phyloP scores from a whole-genome alignment of 2,797 vertebrate species.

The Darevskia nairensis region DNA sequence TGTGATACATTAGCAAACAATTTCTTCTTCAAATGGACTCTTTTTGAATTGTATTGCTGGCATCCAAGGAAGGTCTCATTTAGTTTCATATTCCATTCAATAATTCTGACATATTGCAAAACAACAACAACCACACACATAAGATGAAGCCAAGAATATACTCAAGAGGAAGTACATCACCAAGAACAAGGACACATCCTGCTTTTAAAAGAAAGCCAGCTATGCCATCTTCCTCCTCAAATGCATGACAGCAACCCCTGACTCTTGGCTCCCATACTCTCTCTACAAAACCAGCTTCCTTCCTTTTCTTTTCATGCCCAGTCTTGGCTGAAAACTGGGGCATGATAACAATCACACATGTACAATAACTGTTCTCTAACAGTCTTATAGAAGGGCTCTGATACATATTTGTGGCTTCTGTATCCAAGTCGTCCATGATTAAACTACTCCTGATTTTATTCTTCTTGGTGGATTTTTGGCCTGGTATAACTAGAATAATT shows the following conservation, averaged over 20 bases:
- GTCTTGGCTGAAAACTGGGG: conserved; percentile 76
- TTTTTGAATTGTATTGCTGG: conserved; percentile 32
- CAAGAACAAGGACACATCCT: conserved; percentile 66
- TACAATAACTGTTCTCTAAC: conserved; percentile 79
- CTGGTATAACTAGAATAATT: not conserved
- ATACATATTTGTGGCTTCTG: conserved; percentile 73
- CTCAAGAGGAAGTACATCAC: conserved; percentile 70
- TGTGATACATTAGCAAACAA: not conserved
- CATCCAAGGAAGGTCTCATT: conserved; percentile 33
- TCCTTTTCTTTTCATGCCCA: conserved; percentile 45
- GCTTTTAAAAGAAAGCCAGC: conserved; percentile 78
- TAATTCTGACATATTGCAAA: conserved; percentile 31
- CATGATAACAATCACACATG: conserved; percentile 79
- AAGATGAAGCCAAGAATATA: not conserved
- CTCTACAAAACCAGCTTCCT: conserved; percentile 66
- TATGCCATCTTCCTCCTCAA: conserved; percentile 85
- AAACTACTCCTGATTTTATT: conserved; percentile 70
- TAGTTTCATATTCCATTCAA: conserved; percentile 39
- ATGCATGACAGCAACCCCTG: conserved; percentile 77
- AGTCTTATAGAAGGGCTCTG: conserved; percentile 84
- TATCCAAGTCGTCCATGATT: conserved; percentile 67
- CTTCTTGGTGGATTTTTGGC: conserved; percentile 59
- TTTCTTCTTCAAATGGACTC: conserved; percentile 23
- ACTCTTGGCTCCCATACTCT: conserved; percentile 49
- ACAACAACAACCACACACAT: not conserved